phyloP scores from a whole-genome alignment of 2,888 invertebrate species.

The Andricus curvator region DNA sequence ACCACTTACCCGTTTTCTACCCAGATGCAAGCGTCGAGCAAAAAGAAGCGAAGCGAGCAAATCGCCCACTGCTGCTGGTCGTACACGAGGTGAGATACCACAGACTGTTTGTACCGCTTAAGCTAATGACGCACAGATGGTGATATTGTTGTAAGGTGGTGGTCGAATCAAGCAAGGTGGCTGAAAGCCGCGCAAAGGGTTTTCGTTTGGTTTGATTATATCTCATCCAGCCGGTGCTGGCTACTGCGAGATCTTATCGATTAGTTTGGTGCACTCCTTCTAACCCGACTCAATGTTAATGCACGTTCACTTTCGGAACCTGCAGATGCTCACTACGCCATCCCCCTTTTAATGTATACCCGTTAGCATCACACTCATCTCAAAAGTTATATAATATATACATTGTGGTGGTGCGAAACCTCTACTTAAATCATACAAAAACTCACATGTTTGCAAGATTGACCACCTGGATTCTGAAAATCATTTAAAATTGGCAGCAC shows the following conservation, averaged over 20 bases:
- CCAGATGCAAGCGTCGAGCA: background rate
- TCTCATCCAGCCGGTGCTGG: slow-evolving; percentile 55
- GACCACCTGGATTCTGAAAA: slow-evolving; percentile 9
- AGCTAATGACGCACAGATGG: slow-evolving; percentile 76
- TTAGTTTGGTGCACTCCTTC: slow-evolving; percentile 51
- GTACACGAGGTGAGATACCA: slow-evolving; percentile 49
- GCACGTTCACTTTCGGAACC: slow-evolving; percentile 51
- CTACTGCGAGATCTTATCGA: slow-evolving; percentile 51
- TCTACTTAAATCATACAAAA: background rate
- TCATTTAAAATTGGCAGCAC: background rate
- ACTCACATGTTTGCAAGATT: background rate
- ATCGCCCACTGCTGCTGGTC: background rate
- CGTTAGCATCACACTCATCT: slow-evolving; percentile 38
- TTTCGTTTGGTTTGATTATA: slow-evolving; percentile 55
- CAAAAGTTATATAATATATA: slow-evolving; percentile 1
- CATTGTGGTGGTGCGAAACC: slow-evolving; percentile 9
- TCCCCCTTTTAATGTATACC: slow-evolving; percentile 54
- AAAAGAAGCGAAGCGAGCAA: slow-evolving; percentile 22
- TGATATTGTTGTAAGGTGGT: slow-evolving; percentile 47
- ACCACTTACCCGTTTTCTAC: background rate
- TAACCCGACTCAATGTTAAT: slow-evolving; percentile 44
- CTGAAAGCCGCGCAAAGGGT: slow-evolving; percentile 48
- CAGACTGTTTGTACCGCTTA: slow-evolving; percentile 74
- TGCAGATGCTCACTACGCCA: slow-evolving; percentile 50
- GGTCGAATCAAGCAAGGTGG: slow-evolving; percentile 53